Conservation (phyloP, 1,140 invertebrate genomes). For the Atta cephalotes region DNA sequence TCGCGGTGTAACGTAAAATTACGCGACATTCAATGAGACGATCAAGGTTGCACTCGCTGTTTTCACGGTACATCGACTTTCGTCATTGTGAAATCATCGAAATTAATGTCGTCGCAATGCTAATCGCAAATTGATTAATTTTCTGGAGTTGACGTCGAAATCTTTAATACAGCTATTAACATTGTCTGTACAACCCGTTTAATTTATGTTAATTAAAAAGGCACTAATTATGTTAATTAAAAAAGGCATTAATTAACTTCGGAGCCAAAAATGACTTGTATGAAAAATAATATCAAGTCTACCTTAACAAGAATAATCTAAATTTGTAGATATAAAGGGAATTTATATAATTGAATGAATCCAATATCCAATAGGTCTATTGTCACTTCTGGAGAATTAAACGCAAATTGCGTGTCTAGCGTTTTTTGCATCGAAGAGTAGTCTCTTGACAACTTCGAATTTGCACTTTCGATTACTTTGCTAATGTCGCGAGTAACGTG, state of each 20-base stretch:
- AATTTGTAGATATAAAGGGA: no score
- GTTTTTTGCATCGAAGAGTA: not conserved
- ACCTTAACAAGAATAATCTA: no score
- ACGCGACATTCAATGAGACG: constrained; percentile 51
- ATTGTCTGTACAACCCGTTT: no score
- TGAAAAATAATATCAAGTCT: no score
- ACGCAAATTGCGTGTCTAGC: not conserved
- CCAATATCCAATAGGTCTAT: no score
- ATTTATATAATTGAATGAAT: no score
- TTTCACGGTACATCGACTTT: constrained; percentile 22
- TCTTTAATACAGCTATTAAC: no score
- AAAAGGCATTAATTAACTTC: no score
- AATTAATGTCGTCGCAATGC: constrained; percentile 10
- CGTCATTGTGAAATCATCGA: constrained; percentile 6
- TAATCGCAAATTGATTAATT: constrained; percentile 23
- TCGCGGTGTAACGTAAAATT: constrained; percentile 45
- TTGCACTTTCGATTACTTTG: constrained; percentile 24
- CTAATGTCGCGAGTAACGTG: constrained; percentile 24
- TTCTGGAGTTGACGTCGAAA: no score
- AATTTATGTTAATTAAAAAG: no score
- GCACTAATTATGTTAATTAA: no score
- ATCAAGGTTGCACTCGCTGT: constrained; percentile 25
- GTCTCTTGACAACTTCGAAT: not conserved
- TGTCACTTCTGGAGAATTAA: not conserved
- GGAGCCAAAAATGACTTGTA: no score